Base-by-base conservation (phyloP, 2,888 invertebrate genomes). In the Ochropleura leucogaster region DNA sequence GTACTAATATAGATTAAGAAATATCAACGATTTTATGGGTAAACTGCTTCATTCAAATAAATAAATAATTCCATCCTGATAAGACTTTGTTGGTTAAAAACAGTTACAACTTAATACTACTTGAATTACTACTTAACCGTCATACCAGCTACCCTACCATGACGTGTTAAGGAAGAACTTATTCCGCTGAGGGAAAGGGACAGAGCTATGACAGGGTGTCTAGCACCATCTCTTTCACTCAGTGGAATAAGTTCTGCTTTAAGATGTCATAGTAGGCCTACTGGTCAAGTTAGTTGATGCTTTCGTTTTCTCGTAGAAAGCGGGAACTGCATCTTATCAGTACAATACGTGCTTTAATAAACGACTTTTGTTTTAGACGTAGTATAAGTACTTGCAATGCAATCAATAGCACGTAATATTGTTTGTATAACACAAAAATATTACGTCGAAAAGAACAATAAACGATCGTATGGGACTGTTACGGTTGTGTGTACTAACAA, bases 401-500 rank as follows among this genome's bases (percentile, higher is more conserved):
- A 85, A 85, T 83, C 87, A 79, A 86, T 82, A 49, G 10, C 30
- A 63, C 80, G 78, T 79, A 75, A 42, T 66, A 63, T 60, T 78
- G 67, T 72, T 67, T 57, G 80, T 69, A 78, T 82, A 65, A 67
- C 81, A 30, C 30, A 30, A 30, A 30, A 30, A 30, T 30, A 30
- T 30, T 30, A 30, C 30, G 30, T 30, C 30, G 30, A 30, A 30
- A 30, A 30, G 30, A 30, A 30, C 30, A 30, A 30, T 30, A 85
- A 85, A 79, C 72, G 42, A 74, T 86, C 74, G 76, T 85, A 79
- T 68, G 47, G 68, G 55, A 84, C 78, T 79, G 68, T 83, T 80
- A 74, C 82, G 71, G 49, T 77, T 77, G 62, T 88, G 87, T 83
- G 82, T 78, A 89, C 90, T 93, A 93, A 92, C 92, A 93, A 92